Conservation (phyloP, 2,113 vertebrate species). For the Hirundichthys speculiger region DNA sequence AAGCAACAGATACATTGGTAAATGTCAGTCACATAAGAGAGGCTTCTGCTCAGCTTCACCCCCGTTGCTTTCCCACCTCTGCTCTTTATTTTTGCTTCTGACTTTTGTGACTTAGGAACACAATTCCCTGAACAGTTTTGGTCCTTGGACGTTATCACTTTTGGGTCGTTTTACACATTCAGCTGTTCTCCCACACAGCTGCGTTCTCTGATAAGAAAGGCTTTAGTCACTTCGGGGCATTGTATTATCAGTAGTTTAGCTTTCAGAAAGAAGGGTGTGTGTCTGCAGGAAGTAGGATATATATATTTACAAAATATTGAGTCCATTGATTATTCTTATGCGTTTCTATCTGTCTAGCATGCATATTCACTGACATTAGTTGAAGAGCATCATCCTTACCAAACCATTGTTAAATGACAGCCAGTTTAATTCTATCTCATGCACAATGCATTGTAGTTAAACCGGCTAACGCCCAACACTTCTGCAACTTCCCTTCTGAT, state of each 20-base stretch:
- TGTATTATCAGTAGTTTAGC: conserved; percentile 61
- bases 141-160: conserved; percentile 35
- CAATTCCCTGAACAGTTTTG: conserved; percentile 2
- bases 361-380: conserved; percentile 13
- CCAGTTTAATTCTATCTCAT: conserved; percentile 28
- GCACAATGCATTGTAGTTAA: conserved; percentile 2
- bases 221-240: conserved; percentile 12
- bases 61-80: conserved; percentile 6
- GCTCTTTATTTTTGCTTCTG: background rate
- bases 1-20: too few species aligned
- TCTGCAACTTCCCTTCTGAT: conserved; percentile 65
- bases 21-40: too few species aligned
- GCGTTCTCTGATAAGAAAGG: conserved; percentile 60
- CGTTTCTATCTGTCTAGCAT: conserved; percentile 12
- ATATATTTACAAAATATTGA: conserved; percentile 42
- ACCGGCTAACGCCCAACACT: conserved; percentile 24
- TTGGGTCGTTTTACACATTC: conserved; percentile 33
- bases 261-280: conserved; percentile 54
- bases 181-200: conserved; percentile 54
- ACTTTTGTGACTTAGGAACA: background rate
- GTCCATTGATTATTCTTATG: conserved; percentile 39
- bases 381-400: conserved; percentile 7
- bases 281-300: conserved; percentile 22
- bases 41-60: background rate
- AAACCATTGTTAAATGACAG: conserved; percentile 13